A percentile compares a stretch with the other conserved stretches of the same genome.
These are phyloP conservation scores for Nesogale talazaci DNA, from an alignment of 2,113 vertebrate genomes.

Conservation along the genomic window DNA sequence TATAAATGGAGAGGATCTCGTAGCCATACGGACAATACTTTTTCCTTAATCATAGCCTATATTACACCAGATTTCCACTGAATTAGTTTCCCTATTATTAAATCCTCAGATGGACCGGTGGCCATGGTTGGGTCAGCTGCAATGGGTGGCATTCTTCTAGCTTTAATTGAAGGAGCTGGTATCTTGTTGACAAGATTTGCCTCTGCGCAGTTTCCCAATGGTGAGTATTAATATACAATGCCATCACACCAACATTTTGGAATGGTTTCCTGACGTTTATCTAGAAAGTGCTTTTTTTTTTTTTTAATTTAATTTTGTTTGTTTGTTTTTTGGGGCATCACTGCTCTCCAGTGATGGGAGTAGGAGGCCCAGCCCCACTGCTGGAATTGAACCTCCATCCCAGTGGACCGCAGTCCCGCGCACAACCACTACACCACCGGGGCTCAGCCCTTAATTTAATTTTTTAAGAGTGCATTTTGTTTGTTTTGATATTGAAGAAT, in stretches of 20 bases:
- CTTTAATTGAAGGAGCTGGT: constrained; percentile 96
- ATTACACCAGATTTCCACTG: not conserved
- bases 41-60: not conserved
- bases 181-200: constrained; percentile 96
- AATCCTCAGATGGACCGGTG: constrained; percentile 91
- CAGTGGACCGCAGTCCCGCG: too few relatives aligned
- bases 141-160: constrained; percentile 96
- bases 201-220: constrained; percentile 94
- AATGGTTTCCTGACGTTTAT: not conserved
- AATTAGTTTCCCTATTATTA: not conserved
- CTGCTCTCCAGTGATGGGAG: too few relatives aligned
- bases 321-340: too few relatives aligned
- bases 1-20: not conserved
- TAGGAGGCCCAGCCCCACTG: too few relatives aligned
- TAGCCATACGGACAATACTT: not conserved
- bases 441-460: too few relatives aligned
- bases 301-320: too few relatives aligned
- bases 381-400: too few relatives aligned
- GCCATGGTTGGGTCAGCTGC: constrained; percentile 97
- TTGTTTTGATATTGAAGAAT: not conserved
- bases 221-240: constrained; percentile 84
- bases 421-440: too few relatives aligned
- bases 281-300: too few relatives aligned
- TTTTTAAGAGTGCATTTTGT: not conserved
- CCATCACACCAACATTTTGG: not conserved